Evolutionary conservation across 64 coral and sea anemone genomes (phyloP), one percentile per base, ranked within the genome.

Genomic region (Dendronephthya gigantea): DNA sequence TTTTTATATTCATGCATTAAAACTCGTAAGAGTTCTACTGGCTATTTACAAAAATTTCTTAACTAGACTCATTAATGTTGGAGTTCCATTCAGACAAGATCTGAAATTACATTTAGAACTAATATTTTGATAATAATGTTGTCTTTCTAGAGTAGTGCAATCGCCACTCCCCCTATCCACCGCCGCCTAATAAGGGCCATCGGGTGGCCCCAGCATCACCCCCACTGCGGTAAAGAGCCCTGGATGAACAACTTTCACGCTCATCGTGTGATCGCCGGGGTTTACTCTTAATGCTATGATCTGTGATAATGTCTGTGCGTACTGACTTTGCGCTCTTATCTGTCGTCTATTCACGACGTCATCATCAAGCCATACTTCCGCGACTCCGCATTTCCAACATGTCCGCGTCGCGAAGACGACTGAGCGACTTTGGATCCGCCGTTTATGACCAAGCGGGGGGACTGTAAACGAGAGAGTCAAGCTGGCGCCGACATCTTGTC

Each of bases 171-270:
- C n/a, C n/a, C n/a, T n/a, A n/a, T n/a, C n/a, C n/a, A n/a, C n/a
- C n/a, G n/a, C 41, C 36, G 9, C 17, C 36, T 79, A 79, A 39
- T 36, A 79, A 34, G 72, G 72, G 6, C 72, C 72, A 34, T 94
- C 92, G 39, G 92, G 92, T 35, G 92, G 92, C 51, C 92, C 92
- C 13, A 94, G 31, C 15, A 91, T 35, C 51, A 91, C 22, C 49
- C 92, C 92, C 52, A 90, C 90, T 29, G 89, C 76, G 16, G 90
- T 40, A 55, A 91, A 82, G 31, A 82, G 35, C 39, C 92, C 92
- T 7, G 83, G 34, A 43, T 83, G 56, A 70, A 94, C 72, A 15
- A 83, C 84, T 52, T 88, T 68, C 25, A 94, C 75, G 17, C 49
- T 90, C 68, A 94, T 50, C 8, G 49, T 66, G n/a, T 91, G 92